Percentiles rank a stretch among this genome's conserved stretches.
Conservation (phyloP, 2,113 vertebrate genomes). For the Rhombomys opimus region DNA sequence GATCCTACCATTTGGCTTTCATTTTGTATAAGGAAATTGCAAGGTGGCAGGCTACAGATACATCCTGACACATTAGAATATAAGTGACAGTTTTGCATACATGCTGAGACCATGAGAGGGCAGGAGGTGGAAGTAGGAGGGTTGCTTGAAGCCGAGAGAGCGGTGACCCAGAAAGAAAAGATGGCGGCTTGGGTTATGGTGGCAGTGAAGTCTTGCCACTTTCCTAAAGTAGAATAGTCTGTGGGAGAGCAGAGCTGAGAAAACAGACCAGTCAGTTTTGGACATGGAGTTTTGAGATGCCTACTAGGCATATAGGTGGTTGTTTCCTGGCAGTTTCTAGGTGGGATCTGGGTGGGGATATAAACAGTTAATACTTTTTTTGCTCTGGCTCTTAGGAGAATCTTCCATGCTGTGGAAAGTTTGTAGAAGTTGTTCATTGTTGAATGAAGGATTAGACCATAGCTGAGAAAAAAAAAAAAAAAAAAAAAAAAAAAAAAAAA, state of each 20-base stretch:
- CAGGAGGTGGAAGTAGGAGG: background rate
- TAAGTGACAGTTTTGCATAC: background rate
- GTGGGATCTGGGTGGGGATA: background rate
- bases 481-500: conserved; percentile 6
- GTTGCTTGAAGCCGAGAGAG: background rate
- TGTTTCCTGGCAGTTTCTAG: background rate
- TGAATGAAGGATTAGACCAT: background rate
- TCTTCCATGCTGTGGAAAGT: background rate
- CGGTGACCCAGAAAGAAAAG: background rate
- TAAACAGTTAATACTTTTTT: background rate
- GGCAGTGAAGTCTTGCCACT: background rate
- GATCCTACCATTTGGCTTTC: background rate
- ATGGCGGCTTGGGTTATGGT: background rate
- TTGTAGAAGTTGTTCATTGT: background rate
- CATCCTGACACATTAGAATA: background rate
- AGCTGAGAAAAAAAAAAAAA: background rate
- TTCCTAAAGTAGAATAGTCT: background rate
- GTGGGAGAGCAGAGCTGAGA: background rate
- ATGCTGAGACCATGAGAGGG: background rate
- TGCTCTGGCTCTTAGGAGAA: background rate
- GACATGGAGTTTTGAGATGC: background rate
- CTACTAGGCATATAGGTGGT: background rate
- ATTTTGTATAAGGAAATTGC: background rate
- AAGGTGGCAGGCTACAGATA: background rate
- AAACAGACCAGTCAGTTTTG: background rate